phyloP scores from a whole-genome alignment of 1,140 invertebrate species.

The Drosophila watanabei region DNA sequence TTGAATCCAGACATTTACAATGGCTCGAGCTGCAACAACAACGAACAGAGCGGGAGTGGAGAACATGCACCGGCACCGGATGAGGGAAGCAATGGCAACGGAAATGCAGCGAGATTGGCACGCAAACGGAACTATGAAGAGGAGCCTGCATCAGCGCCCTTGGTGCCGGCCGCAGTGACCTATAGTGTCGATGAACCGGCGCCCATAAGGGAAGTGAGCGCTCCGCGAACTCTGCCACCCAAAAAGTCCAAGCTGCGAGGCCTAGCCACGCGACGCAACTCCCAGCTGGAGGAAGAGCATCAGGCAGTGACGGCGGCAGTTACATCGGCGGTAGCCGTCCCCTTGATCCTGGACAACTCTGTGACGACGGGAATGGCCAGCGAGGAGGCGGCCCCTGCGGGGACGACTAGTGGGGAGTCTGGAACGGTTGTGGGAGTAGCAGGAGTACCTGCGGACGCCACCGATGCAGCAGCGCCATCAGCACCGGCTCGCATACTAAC shows the following conservation, averaged over 20 bases:
- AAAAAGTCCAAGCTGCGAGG: constrained; percentile 85
- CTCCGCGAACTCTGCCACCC: constrained; percentile 75
- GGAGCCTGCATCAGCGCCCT: constrained; percentile 19
- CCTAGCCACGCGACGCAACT: constrained; percentile 85
- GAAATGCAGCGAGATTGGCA: constrained; percentile 61
- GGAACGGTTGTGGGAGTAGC: constrained; percentile 8
- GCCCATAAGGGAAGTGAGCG: constrained; percentile 51
- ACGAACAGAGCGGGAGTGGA: constrained; percentile 36
- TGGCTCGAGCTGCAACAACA: constrained; percentile 52
- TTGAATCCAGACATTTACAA: constrained; percentile 58
- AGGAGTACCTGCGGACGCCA: constrained; percentile 64
- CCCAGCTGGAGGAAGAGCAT: constrained; percentile 87
- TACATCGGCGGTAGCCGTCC: constrained; percentile 86
- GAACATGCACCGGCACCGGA: constrained; percentile 33
- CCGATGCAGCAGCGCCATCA: constrained; percentile 22
- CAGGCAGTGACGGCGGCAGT: constrained; percentile 81
- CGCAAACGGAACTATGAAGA: constrained; percentile 82
- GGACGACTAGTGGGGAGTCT: constrained; percentile 14
- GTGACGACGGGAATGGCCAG: constrained; percentile 83
- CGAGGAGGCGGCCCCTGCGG: constrained; percentile 46
- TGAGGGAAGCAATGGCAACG: constrained; percentile 55
- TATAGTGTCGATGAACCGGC: constrained; percentile 40
- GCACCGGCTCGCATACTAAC: constrained; percentile 74
- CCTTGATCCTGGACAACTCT: constrained; percentile 66
- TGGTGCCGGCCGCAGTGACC: constrained; percentile 6